Percentiles rank a stretch among this genome's conserved stretches.
These are phyloP conservation scores for Physocephala rufipes DNA, from an alignment of 2,888 invertebrate species.

Conservation along the genomic window DNA sequence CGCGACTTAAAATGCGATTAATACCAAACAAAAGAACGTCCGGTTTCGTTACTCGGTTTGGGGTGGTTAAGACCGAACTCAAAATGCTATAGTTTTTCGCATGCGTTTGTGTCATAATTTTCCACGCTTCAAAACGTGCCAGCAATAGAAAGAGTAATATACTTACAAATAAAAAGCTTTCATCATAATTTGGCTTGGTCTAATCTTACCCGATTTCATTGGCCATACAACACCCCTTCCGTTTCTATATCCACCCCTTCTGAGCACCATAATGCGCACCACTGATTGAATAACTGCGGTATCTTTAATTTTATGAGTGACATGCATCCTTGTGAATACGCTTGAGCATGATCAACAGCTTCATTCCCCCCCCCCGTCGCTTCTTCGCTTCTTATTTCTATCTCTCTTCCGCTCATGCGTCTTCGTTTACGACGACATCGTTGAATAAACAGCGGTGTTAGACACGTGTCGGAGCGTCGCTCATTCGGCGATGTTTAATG, in stretches of 20 bases:
- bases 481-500: neutral
- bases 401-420: too few species aligned
- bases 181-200: too few species aligned
- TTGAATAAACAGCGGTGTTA: slow-evolving; percentile 51
- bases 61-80: neutral
- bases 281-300: slow-evolving; percentile 35
- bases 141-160: slow-evolving; percentile 45
- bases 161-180: too few species aligned
- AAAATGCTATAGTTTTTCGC: slow-evolving; percentile 10
- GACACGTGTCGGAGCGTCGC: slow-evolving; percentile 53
- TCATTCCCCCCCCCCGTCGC: too few species aligned
- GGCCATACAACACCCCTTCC: neutral
- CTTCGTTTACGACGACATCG: neutral
- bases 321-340: slow-evolving; percentile 2
- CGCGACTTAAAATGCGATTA: slow-evolving; percentile 52
- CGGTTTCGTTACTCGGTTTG: slow-evolving; percentile 24
- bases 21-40: slow-evolving; percentile 39
- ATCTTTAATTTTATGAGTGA: slow-evolving; percentile 1
- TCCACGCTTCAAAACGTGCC: slow-evolving; percentile 50
- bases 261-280: neutral
- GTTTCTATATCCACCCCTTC: neutral
- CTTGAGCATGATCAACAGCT: too few species aligned
- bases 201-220: neutral
- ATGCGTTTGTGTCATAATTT: slow-evolving; percentile 59
- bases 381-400: too few species aligned